These are phyloP conservation scores for Megaceryle alcyon DNA, from an alignment of 2,797 vertebrate genomes.

Conservation along the genomic window DNA sequence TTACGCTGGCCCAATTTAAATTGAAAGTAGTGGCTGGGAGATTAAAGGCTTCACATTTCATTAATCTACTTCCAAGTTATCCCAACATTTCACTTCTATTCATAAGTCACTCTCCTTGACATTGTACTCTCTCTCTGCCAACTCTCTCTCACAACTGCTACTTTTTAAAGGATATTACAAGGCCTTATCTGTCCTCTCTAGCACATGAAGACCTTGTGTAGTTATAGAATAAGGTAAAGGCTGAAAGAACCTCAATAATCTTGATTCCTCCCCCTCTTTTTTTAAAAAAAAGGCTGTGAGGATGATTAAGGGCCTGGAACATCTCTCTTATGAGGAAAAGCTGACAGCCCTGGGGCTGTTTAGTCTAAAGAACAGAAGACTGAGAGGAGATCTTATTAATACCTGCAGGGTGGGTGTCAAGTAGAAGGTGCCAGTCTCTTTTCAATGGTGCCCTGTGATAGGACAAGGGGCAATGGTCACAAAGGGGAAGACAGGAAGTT, in stretches of 20 bases:
- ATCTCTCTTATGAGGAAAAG: too few relatives aligned
- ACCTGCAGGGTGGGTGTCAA: too few relatives aligned
- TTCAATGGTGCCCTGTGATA: too few relatives aligned
- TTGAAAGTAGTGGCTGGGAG: not conserved
- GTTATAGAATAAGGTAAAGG: not conserved
- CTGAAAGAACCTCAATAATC: not conserved
- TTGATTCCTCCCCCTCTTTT: not conserved
- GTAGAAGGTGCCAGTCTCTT: too few relatives aligned
- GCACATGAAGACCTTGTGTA: not conserved
- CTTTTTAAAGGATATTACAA: not conserved
- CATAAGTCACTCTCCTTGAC: not conserved
- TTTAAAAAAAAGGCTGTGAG: too few relatives aligned
- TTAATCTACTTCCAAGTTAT: conserved; percentile 1
- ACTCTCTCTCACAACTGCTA: not conserved
- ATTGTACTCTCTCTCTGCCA: not conserved
- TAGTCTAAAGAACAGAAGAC: too few relatives aligned
- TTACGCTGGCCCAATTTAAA: not conserved
- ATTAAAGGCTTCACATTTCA: not conserved
- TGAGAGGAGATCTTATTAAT: too few relatives aligned
- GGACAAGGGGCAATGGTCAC: too few relatives aligned
- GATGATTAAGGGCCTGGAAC: too few relatives aligned
- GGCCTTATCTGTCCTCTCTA: not conserved
- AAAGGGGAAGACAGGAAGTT: too few relatives aligned
- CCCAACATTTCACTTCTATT: not conserved
- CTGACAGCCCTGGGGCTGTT: too few relatives aligned